Conservation (phyloP, 2,888 invertebrate species). For the Slavum lentiscoides region DNA sequence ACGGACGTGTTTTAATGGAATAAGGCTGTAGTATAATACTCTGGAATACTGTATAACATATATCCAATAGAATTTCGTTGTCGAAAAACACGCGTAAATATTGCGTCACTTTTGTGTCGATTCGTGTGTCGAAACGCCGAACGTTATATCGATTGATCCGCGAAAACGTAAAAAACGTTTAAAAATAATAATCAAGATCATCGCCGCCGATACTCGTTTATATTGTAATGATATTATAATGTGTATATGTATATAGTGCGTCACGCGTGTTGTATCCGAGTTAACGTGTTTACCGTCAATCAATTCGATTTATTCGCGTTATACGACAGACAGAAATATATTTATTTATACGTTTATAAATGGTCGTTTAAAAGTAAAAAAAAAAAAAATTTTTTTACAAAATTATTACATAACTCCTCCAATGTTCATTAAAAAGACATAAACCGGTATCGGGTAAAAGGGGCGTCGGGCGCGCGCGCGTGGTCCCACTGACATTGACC, state of each 20-base stretch:
- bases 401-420: slow-evolving; percentile 24
- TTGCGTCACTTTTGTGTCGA: background rate
- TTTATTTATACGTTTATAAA: background rate
- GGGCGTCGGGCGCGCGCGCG: slow-evolving; percentile 5
- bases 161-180: background rate
- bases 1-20: too few relatives aligned
- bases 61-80: background rate
- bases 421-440: slow-evolving; percentile 40
- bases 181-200: background rate
- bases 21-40: too few relatives aligned
- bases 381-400: slow-evolving; percentile 26
- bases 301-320: slow-evolving; percentile 10
- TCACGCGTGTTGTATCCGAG: background rate
- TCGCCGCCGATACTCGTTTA: background rate
- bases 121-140: background rate
- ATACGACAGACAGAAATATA: background rate
- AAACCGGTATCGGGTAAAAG: slow-evolving; percentile 30
- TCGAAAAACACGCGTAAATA: background rate
- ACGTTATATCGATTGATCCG: background rate
- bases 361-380: slow-evolving; percentile 4
- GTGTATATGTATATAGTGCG: background rate
- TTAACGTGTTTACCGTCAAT: slow-evolving; percentile 29
- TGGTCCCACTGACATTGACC: slow-evolving; percentile 48
- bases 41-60: too few relatives aligned
- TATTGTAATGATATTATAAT: background rate